Base-by-base conservation (phyloP, 2,113 vertebrate species). In the Percina caprodes region DNA sequence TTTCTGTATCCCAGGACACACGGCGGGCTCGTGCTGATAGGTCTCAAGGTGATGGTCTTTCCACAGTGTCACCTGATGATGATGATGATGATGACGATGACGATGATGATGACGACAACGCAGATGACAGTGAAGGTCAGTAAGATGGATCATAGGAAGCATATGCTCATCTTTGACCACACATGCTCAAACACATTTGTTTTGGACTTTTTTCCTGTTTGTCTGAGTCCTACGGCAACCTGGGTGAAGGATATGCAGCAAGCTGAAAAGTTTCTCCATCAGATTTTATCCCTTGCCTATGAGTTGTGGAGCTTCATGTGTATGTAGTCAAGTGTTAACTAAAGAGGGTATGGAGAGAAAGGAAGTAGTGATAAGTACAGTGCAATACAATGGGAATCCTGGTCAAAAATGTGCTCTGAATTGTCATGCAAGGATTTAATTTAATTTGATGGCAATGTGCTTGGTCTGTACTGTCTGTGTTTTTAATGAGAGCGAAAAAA, bases 41-140 rank as follows among this genome's bases (percentile, higher is more conserved):
- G 4, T 98, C 97, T 5, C 98, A 98, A 65, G 96, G 96, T 82
- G 98, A 99, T 92, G 97, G 98, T 19, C 93, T 98, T 30, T 96
- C 97, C 80, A 97, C 97, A 0, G 97, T 97, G 52, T 98, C 98
- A 71, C 98, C 97, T 4, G 97, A 96, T 42, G 97, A 96, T 52
- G 98, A 99, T 23, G 98, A 99, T 56, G 98, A 99, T 67, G 98
- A 99, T 0, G 35, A 39, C 2, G 97, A 96, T 42, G 97, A 96
- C 52, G 98, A 99, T 21, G 98, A 99, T 14, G 97, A 98, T 60
- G 98, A 99, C 63, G 98, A 99, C 92, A 99, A 99, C 82, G 96
- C 95, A 59, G 97, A 99, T 90, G 97, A 99, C 88, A 99, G 98
- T 79, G 98, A 99, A 95, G 98, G 98, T 99, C 93, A 92, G 94